These are phyloP conservation scores for Heliconius hewitsoni DNA, from an alignment of 1,140 invertebrate species.

Conservation along the genomic window DNA sequence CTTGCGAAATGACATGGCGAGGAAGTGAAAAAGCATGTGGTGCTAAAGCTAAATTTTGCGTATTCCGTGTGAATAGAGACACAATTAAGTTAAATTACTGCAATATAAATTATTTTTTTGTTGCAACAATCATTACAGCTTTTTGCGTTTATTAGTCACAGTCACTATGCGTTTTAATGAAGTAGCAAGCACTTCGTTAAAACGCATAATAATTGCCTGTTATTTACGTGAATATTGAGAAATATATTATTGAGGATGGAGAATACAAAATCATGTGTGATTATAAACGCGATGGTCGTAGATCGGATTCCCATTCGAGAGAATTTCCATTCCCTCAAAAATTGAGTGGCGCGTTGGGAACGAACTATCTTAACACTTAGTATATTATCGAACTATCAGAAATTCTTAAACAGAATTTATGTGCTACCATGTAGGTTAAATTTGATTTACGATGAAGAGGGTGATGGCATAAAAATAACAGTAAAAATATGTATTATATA, in stretches of 20 bases:
- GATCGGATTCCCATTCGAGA: background rate
- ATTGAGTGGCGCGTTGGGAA: background rate
- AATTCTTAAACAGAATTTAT: too few species aligned
- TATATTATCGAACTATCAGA: too few species aligned
- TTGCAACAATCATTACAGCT: background rate
- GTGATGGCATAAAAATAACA: background rate
- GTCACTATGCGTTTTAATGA: background rate
- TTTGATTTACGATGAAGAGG: too few species aligned
- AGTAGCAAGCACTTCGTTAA: background rate
- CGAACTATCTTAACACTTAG: too few species aligned
- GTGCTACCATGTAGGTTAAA: too few species aligned
- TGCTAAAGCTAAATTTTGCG: too few species aligned
- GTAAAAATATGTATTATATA: background rate
- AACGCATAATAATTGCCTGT: background rate
- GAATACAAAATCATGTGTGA: too few species aligned
- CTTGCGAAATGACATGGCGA: too few species aligned
- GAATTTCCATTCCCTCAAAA: background rate
- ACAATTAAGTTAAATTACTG: background rate
- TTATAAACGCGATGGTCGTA: background rate
- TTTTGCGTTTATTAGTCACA: background rate
- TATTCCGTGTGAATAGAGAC: background rate
- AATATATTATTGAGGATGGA: background rate
- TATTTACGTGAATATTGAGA: background rate
- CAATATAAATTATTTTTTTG: background rate
- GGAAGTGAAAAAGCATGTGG: too few species aligned